Evolutionary conservation across 2,797 vertebrate species (phyloP), one percentile per base, ranked within the genome.

Genomic region (Acanthurus tractus): DNA sequence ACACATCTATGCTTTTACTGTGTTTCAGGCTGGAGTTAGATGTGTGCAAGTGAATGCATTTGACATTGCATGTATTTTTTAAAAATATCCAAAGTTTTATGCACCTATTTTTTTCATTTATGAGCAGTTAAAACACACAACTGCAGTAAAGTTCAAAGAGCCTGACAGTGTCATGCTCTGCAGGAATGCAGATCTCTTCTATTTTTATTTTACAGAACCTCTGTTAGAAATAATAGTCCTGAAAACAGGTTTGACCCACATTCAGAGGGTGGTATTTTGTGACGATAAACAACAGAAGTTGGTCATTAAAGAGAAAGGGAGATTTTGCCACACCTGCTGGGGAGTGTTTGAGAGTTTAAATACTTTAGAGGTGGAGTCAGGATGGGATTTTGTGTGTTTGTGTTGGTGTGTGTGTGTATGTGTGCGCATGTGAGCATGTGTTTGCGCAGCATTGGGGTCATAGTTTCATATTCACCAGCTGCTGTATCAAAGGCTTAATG

Each of bases 321-420:
- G 64, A 57, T 63, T 78, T 36, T 48, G 23, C 76, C 73, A 83
- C 86, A 92, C 86, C 92, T 91, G 88, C 77, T 61, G 34, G 59
- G 69, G 63, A 59, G 56, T 46, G 61, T 53, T 80, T 22, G 45
- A 80, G 55, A 67, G 73, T 79, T 56, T 36, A 68, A 84, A 40
- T 63, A 48, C 44, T 72, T 70, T 36, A 77, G 49, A 46, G 81
- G 52, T 62, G 67, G 62, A 70, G 62, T 68, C 20, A 29, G 40
- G 20, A 56, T 70, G 45, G 38, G 66, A 76, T 45, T 57, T 9
- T 65, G 38, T 63, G 17, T 48, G 8, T 62, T 34, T 5, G 18
- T 71, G 49, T 6, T 22, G 12, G 12, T 48, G 74, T 49, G 18
- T 49, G 46, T 49, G 46, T 49, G 46, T 49, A 6, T 25, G 46